Conservation (phyloP, 2,797 vertebrate genomes). For the Phalanger gymnotis region DNA sequence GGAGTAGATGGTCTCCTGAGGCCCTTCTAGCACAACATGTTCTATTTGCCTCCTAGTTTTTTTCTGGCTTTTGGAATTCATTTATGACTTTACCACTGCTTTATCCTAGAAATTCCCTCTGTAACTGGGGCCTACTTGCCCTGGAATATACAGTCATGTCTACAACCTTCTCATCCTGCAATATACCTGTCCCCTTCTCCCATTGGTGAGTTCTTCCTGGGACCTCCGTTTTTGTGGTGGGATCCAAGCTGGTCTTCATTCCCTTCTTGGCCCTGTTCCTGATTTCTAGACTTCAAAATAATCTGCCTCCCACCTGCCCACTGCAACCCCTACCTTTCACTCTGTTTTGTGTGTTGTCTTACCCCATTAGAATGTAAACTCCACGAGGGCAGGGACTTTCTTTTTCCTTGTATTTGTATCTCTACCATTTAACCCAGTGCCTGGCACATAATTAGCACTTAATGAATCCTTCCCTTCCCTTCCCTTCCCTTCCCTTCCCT, state of each 20-base stretch:
- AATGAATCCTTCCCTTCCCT: too few species aligned
- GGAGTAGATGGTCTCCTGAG: background rate
- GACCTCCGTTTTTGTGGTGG: background rate
- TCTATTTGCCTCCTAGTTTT: background rate
- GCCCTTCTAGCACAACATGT: background rate
- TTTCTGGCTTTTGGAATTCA: background rate
- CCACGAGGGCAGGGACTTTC: too few species aligned
- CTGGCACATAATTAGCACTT: too few species aligned
- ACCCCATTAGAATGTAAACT: too few species aligned
- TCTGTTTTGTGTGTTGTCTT: too few species aligned
- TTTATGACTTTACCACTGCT: background rate
- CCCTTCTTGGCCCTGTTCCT: background rate
- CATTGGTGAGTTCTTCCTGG: background rate
- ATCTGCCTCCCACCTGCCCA: background rate
- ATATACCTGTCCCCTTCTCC: background rate
- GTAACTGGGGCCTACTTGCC: background rate
- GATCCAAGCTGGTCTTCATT: background rate
- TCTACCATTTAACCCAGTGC: too few species aligned
- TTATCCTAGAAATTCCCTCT: background rate
- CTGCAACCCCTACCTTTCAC: too few species aligned
- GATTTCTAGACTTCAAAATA: background rate
- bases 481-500: too few species aligned
- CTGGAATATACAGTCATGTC: background rate
- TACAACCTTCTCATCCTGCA: background rate
- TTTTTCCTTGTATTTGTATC: too few species aligned